Evolutionary conservation across 2,888 invertebrate genomes (phyloP), one percentile per base, ranked within the genome.

Genomic region (Poecilobothrus nobilitatus): DNA sequence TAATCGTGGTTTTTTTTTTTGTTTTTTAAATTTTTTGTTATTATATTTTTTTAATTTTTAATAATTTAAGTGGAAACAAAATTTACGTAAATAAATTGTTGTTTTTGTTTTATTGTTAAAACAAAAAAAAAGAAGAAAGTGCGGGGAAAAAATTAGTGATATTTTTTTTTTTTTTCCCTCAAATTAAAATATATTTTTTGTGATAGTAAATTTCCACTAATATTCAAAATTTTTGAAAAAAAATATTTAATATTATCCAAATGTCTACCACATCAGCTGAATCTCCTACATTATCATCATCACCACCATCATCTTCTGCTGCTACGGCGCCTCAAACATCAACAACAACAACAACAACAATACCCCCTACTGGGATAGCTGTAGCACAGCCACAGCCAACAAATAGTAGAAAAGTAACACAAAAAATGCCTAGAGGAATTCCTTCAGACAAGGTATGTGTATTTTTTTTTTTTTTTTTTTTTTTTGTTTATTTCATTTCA

Each of bases 401-500:
- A 65, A 65, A 20, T n/a, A 65, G 65, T 10, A 65, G 33, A 65
- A 34, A 65, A 65, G 22, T 37, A 15, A 63, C 63, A 63, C 37
- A 65, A 33, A 65, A 65, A 65, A 34, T 65, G 37, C 33, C 65
- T 65, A 65, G 65, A 34, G 65, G 65, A 21, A 65, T 65, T 33
- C 65, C 65, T 10, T 65, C 65, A 65, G 65, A 65, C 33, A 65
- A 65, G 65, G 65, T 65, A 65, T 5, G 10, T 67, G 70, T 66
- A 71, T 66, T 72, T 62, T 66, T 37, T 69, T 72, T 72, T 68
- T 65, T 70, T 78, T n/a, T n/a, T n/a, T n/a, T n/a, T n/a, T n/a
- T n/a, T n/a, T 27, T 2, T 27, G 27, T 27, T 2, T 27, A 5
- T 27, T 78, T 12, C 90, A 98, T 27, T 4, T 27, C 5, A 27